Percentiles rank a stretch among this genome's conserved stretches.
Conservation (phyloP, 2,113 vertebrate genomes). For the Scatophagus argus region DNA sequence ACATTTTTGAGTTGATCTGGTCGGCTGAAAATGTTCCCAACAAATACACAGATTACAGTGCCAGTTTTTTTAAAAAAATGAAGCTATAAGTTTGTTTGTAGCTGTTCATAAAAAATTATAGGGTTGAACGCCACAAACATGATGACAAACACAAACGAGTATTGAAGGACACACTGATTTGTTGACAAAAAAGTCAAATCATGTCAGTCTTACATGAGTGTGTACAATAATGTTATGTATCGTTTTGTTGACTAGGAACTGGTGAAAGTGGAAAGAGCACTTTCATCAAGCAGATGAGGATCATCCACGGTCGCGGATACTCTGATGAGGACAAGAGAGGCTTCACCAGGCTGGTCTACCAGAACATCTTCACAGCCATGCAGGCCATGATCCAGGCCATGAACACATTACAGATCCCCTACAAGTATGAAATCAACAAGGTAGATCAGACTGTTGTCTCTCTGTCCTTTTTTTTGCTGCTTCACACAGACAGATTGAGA, state of each 20-base stretch:
- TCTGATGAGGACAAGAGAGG: conserved; percentile 95
- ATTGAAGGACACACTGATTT: not conserved
- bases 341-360: conserved; percentile 94
- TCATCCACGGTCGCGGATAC: conserved; percentile 93
- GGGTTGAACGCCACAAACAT: too few relatives aligned
- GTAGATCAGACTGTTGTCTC: conserved; percentile 70
- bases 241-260: conserved; percentile 72
- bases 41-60: too few relatives aligned
- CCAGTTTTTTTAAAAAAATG: too few relatives aligned
- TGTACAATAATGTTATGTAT: not conserved
- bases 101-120: too few relatives aligned
- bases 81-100: too few relatives aligned
- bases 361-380: conserved; percentile 98
- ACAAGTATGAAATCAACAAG: conserved; percentile 93
- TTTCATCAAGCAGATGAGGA: conserved; percentile 87
- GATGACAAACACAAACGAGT: too few relatives aligned
- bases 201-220: not conserved
- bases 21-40: too few relatives aligned
- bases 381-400: conserved; percentile 97
- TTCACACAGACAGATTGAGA: conserved; percentile 20
- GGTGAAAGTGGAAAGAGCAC: conserved; percentile 86
- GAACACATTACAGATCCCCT: conserved; percentile 93
- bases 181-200: not conserved
- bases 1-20: too few relatives aligned
- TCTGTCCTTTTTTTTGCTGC: conserved; percentile 3